These are phyloP conservation scores for Caenorhabditis uteleia DNA, from an alignment of 2,888 invertebrate species.

Conservation along the genomic window DNA sequence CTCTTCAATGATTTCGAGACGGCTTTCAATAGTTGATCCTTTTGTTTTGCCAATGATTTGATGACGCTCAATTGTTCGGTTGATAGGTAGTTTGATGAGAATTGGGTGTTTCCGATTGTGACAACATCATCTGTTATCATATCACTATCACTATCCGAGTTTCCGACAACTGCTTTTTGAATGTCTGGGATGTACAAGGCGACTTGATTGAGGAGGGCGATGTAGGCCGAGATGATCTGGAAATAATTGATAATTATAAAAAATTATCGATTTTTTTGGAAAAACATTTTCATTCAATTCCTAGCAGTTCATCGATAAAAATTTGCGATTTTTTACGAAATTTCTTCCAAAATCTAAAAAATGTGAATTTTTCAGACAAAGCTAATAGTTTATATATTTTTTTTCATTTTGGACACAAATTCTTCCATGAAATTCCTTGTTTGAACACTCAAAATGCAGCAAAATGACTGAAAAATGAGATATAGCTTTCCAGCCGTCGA, in stretches of 20 bases:
- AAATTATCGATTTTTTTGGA: too few species aligned
- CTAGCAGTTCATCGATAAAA: not conserved
- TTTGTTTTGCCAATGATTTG: conserved; percentile 12
- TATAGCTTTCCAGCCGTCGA: too few species aligned
- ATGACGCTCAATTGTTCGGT: conserved; percentile 21
- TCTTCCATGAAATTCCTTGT: too few species aligned
- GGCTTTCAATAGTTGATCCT: conserved; percentile 71
- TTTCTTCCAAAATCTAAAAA: too few species aligned
- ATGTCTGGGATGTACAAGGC: conserved; percentile 73
- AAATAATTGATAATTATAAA: too few species aligned
- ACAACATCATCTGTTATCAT: conserved; percentile 24
- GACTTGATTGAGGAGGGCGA: conserved; percentile 88
- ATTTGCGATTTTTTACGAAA: too few species aligned
- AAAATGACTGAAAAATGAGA: too few species aligned
- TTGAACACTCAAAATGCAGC: too few species aligned
- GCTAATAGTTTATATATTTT: too few species aligned
- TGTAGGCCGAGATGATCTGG: conserved; percentile 92
- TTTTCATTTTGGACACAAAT: too few species aligned
- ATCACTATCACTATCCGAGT: conserved; percentile 7
- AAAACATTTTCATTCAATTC: too few species aligned
- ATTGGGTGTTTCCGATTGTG: conserved; percentile 19
- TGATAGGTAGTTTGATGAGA: conserved; percentile 17
- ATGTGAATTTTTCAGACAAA: too few species aligned
- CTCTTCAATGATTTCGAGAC: conserved; percentile 83
- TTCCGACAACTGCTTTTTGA: conserved; percentile 16